These are phyloP conservation scores for Listronotus bonariensis DNA, from an alignment of 1,140 invertebrate species.

Conservation along the genomic window DNA sequence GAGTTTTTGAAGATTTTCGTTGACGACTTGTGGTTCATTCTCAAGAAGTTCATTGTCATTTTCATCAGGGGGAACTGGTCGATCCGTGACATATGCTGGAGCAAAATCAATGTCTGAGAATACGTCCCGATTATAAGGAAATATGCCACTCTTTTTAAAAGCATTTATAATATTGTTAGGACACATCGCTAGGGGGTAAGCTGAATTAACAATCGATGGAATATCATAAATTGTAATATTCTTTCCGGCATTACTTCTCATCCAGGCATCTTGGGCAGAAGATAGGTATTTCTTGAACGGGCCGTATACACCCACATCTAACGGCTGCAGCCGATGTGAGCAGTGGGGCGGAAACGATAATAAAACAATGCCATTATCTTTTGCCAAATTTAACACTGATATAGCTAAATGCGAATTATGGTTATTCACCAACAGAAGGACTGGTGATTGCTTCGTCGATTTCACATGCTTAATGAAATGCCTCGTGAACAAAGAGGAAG, in stretches of 20 bases:
- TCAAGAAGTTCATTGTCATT: neutral
- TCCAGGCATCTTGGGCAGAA: constrained; percentile 56
- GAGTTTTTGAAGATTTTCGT: constrained; percentile 7
- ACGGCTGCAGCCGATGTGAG: constrained; percentile 55
- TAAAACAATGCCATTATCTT: constrained; percentile 52
- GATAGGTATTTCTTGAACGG: constrained; percentile 50
- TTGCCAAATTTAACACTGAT: constrained; percentile 40
- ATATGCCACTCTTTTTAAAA: constrained; percentile 55
- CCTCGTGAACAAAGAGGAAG: constrained; percentile 49
- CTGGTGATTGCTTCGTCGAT: constrained; percentile 43
- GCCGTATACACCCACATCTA: constrained; percentile 53
- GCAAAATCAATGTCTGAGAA: constrained; percentile 53
- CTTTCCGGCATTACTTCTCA: constrained; percentile 55
- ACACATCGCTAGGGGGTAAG: constrained; percentile 53
- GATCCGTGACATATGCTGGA: constrained; percentile 51
- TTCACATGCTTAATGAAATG: constrained; percentile 48
- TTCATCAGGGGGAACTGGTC: constrained; percentile 34
- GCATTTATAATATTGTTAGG: constrained; percentile 56
- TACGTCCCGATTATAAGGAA: constrained; percentile 49
- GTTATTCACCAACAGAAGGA: constrained; percentile 47
- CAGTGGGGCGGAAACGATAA: constrained; percentile 54
- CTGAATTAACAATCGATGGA: constrained; percentile 51
- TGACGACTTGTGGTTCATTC: neutral
- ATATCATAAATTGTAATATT: too few species aligned
- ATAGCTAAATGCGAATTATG: constrained; percentile 43